Conservation (phyloP, 2,113 vertebrate genomes). For the Pygoscelis antarcticus region DNA sequence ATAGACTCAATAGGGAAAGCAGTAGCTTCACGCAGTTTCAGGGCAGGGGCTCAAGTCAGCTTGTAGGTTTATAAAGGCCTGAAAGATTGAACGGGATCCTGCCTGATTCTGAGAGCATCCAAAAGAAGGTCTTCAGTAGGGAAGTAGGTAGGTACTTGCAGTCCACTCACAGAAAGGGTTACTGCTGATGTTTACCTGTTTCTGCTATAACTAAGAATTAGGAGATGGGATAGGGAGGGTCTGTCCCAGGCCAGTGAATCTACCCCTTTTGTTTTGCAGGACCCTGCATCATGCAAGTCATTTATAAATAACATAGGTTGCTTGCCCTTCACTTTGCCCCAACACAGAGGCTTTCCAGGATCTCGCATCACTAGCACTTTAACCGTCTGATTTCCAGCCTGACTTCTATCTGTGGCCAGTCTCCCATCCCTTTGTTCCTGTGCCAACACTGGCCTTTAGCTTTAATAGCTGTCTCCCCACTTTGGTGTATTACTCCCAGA, state of each 20-base stretch:
- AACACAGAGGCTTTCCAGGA: neutral
- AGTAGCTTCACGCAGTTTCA: neutral
- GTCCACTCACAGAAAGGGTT: neutral
- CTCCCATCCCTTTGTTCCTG: conserved; percentile 7
- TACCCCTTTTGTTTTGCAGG: neutral
- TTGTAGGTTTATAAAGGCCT: neutral
- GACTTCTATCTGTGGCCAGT: neutral
- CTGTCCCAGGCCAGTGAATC: neutral
- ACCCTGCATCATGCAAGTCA: neutral
- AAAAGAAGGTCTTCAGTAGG: neutral
- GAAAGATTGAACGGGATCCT: neutral
- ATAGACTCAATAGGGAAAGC: neutral
- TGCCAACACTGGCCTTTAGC: conserved; percentile 3
- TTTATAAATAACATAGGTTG: neutral
- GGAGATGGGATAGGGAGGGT: neutral
- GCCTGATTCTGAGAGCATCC: neutral
- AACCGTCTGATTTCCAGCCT: neutral
- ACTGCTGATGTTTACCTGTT: neutral
- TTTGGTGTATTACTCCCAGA: conserved; percentile 14
- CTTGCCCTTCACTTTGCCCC: neutral
- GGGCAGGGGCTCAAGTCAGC: neutral
- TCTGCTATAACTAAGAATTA: neutral
- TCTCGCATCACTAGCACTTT: neutral
- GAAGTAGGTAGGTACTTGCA: too few relatives aligned
- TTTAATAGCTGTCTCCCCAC: conserved; percentile 2